Evolutionary conservation across 2,888 invertebrate species (phyloP).

Genomic region (Spisula solida): DNA sequence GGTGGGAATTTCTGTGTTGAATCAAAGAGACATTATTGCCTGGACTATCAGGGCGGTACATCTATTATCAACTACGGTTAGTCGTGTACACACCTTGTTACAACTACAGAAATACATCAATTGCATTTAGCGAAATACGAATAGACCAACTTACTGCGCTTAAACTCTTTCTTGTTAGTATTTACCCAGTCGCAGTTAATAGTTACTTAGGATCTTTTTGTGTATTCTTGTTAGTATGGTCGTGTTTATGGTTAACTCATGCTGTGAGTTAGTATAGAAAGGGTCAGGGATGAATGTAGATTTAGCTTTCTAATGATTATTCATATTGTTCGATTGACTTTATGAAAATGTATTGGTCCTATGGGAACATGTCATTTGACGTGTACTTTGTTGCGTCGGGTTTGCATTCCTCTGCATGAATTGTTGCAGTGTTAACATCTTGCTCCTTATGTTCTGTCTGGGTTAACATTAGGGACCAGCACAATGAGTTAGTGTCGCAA

Average conservation of each 20-base stretch:
- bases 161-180: conserved; percentile 6
- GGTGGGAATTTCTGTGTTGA: conserved; percentile 55
- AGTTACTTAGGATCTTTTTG: background rate
- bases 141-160: background rate
- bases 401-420: background rate
- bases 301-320: background rate
- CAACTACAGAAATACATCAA: background rate
- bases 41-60: conserved; percentile 41
- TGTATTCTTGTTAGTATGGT: background rate
- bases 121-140: background rate
- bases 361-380: background rate
- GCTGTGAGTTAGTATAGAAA: background rate
- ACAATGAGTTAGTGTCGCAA: too few relatives aligned
- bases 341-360: background rate
- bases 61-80: conserved; percentile 29
- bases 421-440: background rate
- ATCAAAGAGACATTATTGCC: conserved; percentile 50
- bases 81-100: conserved; percentile 5
- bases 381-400: background rate
- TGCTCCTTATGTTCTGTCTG: background rate
- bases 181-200: conserved; percentile 15
- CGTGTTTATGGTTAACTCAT: background rate
- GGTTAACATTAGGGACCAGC: background rate
- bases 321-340: conserved; percentile 1
- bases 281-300: background rate